Evolutionary conservation across 1,140 invertebrate genomes (phyloP).

Genomic region (Atta texana): DNA sequence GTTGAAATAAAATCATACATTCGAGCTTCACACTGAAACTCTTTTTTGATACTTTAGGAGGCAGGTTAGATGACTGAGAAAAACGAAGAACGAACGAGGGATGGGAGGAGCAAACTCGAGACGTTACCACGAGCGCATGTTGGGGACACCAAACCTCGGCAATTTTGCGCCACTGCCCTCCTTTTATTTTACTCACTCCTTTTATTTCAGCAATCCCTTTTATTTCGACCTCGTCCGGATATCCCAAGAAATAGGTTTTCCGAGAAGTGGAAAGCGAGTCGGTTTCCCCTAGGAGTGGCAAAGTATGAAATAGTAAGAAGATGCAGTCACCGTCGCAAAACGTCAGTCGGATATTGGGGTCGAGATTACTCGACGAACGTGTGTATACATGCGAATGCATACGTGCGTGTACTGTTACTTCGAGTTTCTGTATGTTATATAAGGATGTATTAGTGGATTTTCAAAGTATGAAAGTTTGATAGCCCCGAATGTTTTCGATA

Average conservation of each 20-base stretch:
- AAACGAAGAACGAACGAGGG: not conserved
- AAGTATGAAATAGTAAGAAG: constrained; percentile 61
- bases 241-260: constrained; percentile 52
- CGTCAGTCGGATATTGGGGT: constrained; percentile 60
- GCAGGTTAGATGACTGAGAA: too few relatives aligned
- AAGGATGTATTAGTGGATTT: constrained; percentile 41
- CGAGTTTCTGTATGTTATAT: constrained; percentile 15
- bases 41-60: constrained; percentile 3
- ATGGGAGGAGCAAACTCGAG: not conserved
- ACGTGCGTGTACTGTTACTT: constrained; percentile 15
- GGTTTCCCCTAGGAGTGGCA: constrained; percentile 40
- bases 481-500: constrained; percentile 30
- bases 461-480: constrained; percentile 53
- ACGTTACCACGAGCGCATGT: not conserved
- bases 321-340: constrained; percentile 60
- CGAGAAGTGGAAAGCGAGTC: constrained; percentile 49
- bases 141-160: constrained; percentile 7
- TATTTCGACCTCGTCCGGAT: constrained; percentile 34
- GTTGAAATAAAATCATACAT: constrained; percentile 19
- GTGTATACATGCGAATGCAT: constrained; percentile 9
- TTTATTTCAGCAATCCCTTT: constrained; percentile 48
- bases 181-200: constrained; percentile 48
- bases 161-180: constrained; percentile 22
- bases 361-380: constrained; percentile 44
- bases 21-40: constrained; percentile 1